These are phyloP conservation scores for Napeogenes sylphis DNA, from an alignment of 2,888 invertebrate species.

Conservation along the genomic window DNA sequence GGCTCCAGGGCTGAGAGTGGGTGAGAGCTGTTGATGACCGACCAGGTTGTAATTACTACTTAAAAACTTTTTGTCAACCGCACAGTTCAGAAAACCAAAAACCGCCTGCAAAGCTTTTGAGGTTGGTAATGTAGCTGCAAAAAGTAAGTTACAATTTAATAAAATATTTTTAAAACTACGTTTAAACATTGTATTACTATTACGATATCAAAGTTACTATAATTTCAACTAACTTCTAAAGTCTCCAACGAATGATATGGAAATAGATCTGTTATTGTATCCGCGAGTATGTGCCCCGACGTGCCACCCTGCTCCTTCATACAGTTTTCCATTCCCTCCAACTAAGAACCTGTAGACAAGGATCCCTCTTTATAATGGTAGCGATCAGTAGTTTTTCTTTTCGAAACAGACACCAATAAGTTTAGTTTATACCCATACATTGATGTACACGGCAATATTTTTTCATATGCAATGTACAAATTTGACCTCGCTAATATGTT, in stretches of 20 bases:
- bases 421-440: too few species aligned
- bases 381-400: too few species aligned
- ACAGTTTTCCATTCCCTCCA: slow-evolving; percentile 78
- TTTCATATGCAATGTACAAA: too few species aligned
- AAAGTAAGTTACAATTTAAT: not conserved
- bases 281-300: slow-evolving; percentile 77
- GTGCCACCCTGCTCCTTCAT: slow-evolving; percentile 79
- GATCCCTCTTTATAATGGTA: too few species aligned
- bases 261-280: slow-evolving; percentile 74
- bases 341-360: slow-evolving; percentile 69
- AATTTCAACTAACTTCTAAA: slow-evolving; percentile 58
- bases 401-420: too few species aligned
- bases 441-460: too few species aligned
- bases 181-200: not conserved
- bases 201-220: not conserved
- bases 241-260: slow-evolving; percentile 78
- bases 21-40: slow-evolving; percentile 73
- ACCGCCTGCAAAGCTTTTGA: slow-evolving; percentile 61
- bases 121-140: slow-evolving; percentile 55
- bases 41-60: slow-evolving; percentile 66
- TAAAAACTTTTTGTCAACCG: slow-evolving; percentile 60
- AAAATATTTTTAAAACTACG: not conserved
- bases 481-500: too few species aligned
- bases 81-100: slow-evolving; percentile 69
- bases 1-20: slow-evolving; percentile 75